phyloP scores from a whole-genome alignment of 2,888 invertebrate genomes.

The Siphlonurus alternatus region DNA sequence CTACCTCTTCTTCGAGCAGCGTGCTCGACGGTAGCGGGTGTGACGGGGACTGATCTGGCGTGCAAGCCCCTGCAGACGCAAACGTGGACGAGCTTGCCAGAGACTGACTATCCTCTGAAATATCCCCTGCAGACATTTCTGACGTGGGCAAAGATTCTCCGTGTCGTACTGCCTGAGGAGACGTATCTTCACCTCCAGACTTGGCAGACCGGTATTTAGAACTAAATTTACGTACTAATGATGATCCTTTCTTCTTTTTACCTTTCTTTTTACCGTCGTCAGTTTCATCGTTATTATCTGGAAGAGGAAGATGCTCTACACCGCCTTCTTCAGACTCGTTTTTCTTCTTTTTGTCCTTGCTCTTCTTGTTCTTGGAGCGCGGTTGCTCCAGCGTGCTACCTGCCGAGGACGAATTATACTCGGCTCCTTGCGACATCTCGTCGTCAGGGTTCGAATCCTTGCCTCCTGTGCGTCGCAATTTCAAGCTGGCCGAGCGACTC shows the following conservation, averaged over 20 bases:
- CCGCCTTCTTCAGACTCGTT: not conserved
- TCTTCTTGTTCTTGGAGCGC: not conserved
- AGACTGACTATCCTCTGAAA: constrained; percentile 14
- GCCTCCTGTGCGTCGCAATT: not conserved
- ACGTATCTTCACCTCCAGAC: not conserved
- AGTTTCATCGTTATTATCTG: not conserved
- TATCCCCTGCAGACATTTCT: constrained; percentile 18
- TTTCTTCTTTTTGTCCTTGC: constrained; percentile 8
- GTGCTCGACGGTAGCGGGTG: not conserved
- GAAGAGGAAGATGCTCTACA: not conserved
- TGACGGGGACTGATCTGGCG: constrained; percentile 12
- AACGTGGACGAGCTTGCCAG: constrained; percentile 16
- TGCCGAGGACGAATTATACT: not conserved
- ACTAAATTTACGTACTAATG: constrained; percentile 14
- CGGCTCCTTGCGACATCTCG: not conserved
- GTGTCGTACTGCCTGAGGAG: not conserved
- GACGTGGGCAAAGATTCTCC: not conserved
- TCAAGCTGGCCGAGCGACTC: constrained; percentile 5
- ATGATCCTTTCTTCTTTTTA: constrained; percentile 11
- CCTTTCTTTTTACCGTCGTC: constrained; percentile 8
- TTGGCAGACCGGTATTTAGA: constrained; percentile 8
- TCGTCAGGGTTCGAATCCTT: constrained; percentile 5
- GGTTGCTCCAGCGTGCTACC: not conserved
- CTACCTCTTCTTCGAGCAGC: not conserved
- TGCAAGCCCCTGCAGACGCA: constrained; percentile 17